Evolutionary conservation across 1,140 invertebrate genomes (phyloP).

Genomic region (Psilanteris sp.): DNA sequence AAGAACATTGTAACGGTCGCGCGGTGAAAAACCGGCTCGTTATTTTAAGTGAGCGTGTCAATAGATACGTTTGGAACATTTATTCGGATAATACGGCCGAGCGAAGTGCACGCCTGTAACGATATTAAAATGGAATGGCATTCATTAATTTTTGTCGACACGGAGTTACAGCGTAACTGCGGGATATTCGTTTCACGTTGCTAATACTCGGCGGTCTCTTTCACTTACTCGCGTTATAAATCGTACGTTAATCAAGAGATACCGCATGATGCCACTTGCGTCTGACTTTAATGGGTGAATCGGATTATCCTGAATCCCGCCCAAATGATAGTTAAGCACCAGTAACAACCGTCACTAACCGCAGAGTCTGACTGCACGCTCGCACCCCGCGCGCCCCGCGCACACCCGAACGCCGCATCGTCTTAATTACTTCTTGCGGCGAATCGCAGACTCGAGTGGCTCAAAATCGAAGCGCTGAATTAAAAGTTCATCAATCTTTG

Average conservation of each 20-base stretch:
- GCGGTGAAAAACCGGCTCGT: too few relatives aligned
- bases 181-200: slow-evolving; percentile 27
- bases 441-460: slow-evolving; percentile 16
- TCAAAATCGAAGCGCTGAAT: slow-evolving; percentile 4
- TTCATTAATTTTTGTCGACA: slow-evolving; percentile 20
- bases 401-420: slow-evolving; percentile 16
- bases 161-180: neutral
- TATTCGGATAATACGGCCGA: too few relatives aligned
- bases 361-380: slow-evolving; percentile 30
- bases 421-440: slow-evolving; percentile 51
- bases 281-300: slow-evolving; percentile 54
- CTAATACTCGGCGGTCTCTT: slow-evolving; percentile 36
- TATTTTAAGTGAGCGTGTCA: too few relatives aligned
- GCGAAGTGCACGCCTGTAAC: too few relatives aligned
- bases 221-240: slow-evolving; percentile 45
- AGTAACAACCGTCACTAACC: slow-evolving; percentile 57
- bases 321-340: slow-evolving; percentile 65
- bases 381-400: too few relatives aligned
- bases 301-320: slow-evolving; percentile 56
- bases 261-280: slow-evolving; percentile 41
- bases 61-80: too few relatives aligned
- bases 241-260: slow-evolving; percentile 54
- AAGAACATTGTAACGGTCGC: too few relatives aligned
- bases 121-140: slow-evolving; percentile 11
- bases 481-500: slow-evolving; percentile 23